phyloP scores from a whole-genome alignment of 2,113 vertebrate genomes.

The Naja naja region DNA sequence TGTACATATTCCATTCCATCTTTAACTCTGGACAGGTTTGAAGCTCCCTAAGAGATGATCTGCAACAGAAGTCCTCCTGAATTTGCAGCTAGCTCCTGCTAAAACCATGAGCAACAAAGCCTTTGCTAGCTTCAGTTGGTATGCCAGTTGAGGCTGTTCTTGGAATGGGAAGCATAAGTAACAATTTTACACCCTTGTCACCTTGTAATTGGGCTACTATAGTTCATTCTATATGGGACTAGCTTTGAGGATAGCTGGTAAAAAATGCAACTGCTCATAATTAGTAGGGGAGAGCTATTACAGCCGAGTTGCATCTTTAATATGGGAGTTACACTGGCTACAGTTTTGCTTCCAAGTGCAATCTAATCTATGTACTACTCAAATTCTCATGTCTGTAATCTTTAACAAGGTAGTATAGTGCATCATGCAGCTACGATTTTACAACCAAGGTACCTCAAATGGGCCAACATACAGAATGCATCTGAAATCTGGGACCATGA shows the following conservation, averaged over 20 bases:
- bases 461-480: neutral
- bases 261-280: neutral
- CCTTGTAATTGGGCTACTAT: neutral
- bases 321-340: neutral
- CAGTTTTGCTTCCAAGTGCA: neutral
- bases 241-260: neutral
- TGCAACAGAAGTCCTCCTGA: neutral
- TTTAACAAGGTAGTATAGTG: neutral
- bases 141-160: neutral
- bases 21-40: neutral
- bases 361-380: neutral
- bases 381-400: neutral
- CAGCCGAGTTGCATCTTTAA: neutral
- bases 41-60: neutral
- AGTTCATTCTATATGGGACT: neutral
- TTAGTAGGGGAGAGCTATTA: neutral
- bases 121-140: neutral
- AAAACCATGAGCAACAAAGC: neutral
- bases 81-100: neutral
- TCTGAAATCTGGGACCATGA: neutral
- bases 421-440: neutral
- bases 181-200: neutral
- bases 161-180: neutral
- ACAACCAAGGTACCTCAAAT: neutral
- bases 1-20: neutral